Conservation (phyloP, 2,113 vertebrate species). For the Cercopithecus mona region DNA sequence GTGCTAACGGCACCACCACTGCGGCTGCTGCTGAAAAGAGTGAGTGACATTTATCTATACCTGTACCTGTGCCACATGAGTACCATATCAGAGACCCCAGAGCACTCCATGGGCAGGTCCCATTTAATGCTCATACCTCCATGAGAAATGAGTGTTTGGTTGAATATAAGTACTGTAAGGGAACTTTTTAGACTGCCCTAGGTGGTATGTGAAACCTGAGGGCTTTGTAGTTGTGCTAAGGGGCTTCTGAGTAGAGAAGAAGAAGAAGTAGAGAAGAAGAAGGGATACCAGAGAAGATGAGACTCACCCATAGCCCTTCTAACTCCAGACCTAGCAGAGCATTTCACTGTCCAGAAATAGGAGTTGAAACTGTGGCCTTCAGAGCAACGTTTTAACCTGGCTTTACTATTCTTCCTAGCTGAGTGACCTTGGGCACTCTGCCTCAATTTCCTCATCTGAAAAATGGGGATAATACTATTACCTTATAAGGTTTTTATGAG, state of each 20-base stretch:
- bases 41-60: not conserved
- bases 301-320: not conserved
- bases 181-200: not conserved
- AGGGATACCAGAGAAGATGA: not conserved
- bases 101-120: no score
- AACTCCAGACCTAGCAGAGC: not conserved
- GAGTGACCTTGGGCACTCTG: not conserved
- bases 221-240: not conserved
- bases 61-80: no score
- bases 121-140: not conserved
- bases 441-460: not conserved
- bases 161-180: not conserved
- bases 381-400: not conserved
- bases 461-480: not conserved
- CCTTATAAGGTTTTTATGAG: not conserved
- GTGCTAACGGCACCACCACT: rapidly evolving
- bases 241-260: not conserved
- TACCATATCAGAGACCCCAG: not conserved
- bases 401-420: not conserved
- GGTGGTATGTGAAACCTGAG: not conserved
- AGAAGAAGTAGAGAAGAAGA: not conserved
- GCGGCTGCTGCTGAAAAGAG: not conserved
- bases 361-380: not conserved
- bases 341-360: not conserved
- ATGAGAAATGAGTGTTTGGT: not conserved